Evolutionary conservation across 23 tunicate genomes (phyloP).

Genomic region (Oikopleura vanhoeffeni): DNA sequence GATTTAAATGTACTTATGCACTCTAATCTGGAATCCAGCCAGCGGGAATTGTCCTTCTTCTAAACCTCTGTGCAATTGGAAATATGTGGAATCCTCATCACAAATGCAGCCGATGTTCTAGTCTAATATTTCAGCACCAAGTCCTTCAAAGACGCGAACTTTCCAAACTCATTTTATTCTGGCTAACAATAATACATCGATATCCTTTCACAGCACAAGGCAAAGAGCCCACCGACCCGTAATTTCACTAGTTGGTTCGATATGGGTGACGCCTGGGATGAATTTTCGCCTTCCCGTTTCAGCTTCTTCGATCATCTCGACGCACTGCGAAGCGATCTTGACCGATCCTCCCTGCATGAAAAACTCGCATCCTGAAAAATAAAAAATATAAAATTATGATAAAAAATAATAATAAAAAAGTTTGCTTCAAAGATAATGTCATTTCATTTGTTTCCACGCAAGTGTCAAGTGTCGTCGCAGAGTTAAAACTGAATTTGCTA

Average conservation of each 20-base stretch:
- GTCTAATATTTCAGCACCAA: slow-evolving; percentile 97
- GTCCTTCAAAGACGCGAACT: slow-evolving; percentile 71
- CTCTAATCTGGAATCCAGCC: no score
- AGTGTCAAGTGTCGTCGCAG: no score
- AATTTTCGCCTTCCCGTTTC: slow-evolving; percentile 49
- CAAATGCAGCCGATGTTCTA: slow-evolving; percentile 66
- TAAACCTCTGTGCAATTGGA: slow-evolving; percentile 76
- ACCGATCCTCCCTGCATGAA: slow-evolving; percentile 90
- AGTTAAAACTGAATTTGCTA: no score
- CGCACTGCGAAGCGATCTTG: slow-evolving; percentile 74
- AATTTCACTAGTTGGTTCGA: slow-evolving; percentile 93
- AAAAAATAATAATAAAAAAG: no score
- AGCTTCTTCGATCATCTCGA: slow-evolving; percentile 89
- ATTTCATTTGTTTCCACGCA: no score
- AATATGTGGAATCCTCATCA: slow-evolving; percentile 59
- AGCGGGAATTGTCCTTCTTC: slow-evolving; percentile 56
- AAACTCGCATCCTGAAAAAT: slow-evolving; percentile 83
- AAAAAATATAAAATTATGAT: no score
- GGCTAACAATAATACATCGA: slow-evolving; percentile 83
- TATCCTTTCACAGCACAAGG: slow-evolving; percentile 89
- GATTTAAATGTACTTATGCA: neutral
- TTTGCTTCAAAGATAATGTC: no score
- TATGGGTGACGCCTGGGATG: slow-evolving; percentile 54
- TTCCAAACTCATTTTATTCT: slow-evolving; percentile 91
- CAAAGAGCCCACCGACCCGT: slow-evolving; percentile 78